These are phyloP conservation scores for Clarias laeviceps DNA, from an alignment of 2,797 vertebrate species.

Conservation along the genomic window DNA sequence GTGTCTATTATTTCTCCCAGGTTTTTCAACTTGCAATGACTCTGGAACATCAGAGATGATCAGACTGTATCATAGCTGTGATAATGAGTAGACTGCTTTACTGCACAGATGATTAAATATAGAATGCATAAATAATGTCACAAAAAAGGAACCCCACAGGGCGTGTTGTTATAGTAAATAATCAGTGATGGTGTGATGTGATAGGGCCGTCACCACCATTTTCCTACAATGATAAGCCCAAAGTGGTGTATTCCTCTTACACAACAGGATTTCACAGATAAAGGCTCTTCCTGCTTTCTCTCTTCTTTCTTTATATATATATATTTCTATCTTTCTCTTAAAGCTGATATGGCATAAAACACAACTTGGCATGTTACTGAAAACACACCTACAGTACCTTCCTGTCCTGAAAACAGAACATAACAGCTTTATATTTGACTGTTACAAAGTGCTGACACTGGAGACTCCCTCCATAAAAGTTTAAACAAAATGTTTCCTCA, in stretches of 20 bases:
- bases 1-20: conserved; percentile 16
- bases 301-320: not conserved
- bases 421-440: not conserved
- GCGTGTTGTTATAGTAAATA: not conserved
- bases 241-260: not conserved
- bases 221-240: not conserved
- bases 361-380: not conserved
- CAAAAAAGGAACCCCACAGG: not conserved
- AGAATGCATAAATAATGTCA: not conserved
- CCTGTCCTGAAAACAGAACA: not conserved
- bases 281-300: no score
- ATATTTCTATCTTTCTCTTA: not conserved
- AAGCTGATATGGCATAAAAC: not conserved
- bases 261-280: not conserved
- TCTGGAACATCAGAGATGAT: conserved; percentile 24
- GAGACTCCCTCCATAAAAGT: not conserved
- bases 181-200: not conserved
- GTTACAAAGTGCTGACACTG: not conserved
- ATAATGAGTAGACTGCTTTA: not conserved
- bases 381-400: not conserved
- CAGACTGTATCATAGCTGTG: not conserved
- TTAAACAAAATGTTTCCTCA: not conserved
- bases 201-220: not conserved
- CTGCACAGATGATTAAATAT: not conserved
- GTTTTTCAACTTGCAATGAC: conserved; percentile 26